These are phyloP conservation scores for Coluber constrictor DNA, from an alignment of 2,797 vertebrate genomes.

Conservation along the genomic window DNA sequence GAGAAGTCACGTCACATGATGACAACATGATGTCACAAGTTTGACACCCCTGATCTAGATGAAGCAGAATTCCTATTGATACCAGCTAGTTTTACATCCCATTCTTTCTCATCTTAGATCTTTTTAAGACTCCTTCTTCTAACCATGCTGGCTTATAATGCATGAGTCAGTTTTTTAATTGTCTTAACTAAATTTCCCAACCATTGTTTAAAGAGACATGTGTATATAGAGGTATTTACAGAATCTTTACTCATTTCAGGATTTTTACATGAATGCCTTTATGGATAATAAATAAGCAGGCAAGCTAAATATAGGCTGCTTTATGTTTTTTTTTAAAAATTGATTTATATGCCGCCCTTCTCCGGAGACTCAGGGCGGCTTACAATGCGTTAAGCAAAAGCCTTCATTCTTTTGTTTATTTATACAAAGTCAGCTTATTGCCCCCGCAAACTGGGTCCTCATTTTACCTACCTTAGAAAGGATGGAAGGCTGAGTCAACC, in stretches of 20 bases:
- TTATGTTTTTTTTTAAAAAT: no score
- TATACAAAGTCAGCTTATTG: no score
- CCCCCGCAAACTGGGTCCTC: no score
- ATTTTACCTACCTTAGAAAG: no score
- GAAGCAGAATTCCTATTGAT: not conserved
- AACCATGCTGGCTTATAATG: not conserved
- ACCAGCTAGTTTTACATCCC: not conserved
- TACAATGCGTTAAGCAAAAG: no score
- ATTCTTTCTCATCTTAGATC: not conserved
- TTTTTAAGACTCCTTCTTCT: not conserved
- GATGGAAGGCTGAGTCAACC: no score
- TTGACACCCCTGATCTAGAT: not conserved
- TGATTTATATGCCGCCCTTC: no score
- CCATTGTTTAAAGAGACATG: not conserved
- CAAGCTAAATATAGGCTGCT: not conserved
- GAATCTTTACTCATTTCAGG: not conserved
- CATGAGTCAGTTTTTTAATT: not conserved
- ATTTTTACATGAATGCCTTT: not conserved
- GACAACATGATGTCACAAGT: no score
- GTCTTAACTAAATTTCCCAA: not conserved
- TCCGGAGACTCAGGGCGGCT: no score
- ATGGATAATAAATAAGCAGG: not conserved
- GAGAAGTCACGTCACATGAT: no score
- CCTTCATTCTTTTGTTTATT: no score
- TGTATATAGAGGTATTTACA: not conserved